Conservation (phyloP, 2,888 invertebrate genomes). For the Linnaemya vulpina region DNA sequence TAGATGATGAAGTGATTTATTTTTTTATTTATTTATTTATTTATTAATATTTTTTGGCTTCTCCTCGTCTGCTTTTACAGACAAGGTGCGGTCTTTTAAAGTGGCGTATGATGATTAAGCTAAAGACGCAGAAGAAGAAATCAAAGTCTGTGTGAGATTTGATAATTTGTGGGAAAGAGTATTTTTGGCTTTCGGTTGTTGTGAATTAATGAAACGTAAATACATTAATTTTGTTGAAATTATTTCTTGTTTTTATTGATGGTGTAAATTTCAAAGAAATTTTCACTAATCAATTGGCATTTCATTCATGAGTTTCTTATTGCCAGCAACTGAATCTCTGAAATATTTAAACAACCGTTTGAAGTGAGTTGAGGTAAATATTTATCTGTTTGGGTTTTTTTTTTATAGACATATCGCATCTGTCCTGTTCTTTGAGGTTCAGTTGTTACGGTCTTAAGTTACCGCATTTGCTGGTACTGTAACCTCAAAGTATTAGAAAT, state of each 20-base stretch:
- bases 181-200: background rate
- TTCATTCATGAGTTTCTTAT: background rate
- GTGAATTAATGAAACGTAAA: slow-evolving; percentile 58
- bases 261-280: slow-evolving; percentile 43
- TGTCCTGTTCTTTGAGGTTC: too few species aligned
- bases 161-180: slow-evolving; percentile 17
- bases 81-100: slow-evolving; percentile 54
- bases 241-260: slow-evolving; percentile 24
- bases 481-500: too few species aligned
- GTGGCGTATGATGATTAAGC: slow-evolving; percentile 29
- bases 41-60: background rate
- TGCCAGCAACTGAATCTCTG: background rate
- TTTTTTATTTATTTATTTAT: background rate
- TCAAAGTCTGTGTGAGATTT: background rate
- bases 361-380: background rate
- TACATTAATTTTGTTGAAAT: slow-evolving; percentile 49
- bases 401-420: too few species aligned
- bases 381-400: too few species aligned
- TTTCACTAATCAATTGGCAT: slow-evolving; percentile 45
- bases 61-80: slow-evolving; percentile 31
- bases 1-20: slow-evolving; percentile 5
- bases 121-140: slow-evolving; percentile 1
- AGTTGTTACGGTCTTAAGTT: too few species aligned
- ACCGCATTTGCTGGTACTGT: too few species aligned
- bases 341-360: background rate